A percentile compares a stretch with the other conserved stretches of the same genome.
Conservation (phyloP, 2,888 invertebrate species). For the Plusia festucae region DNA sequence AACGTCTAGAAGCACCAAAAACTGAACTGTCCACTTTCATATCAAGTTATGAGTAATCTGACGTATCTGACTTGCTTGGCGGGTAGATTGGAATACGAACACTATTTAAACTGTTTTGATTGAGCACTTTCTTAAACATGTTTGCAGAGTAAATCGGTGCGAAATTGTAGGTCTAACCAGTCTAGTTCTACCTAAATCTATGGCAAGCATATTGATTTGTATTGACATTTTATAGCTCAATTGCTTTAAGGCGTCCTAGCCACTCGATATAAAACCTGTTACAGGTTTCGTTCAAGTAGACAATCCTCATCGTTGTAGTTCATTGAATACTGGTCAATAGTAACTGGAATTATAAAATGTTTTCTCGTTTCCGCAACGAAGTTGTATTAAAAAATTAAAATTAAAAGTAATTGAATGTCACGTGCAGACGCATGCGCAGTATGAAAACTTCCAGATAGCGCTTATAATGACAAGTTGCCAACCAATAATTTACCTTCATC, state of each 20-base stretch:
- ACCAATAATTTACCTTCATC: constrained; percentile 12
- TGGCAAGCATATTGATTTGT: background rate
- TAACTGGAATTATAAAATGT: constrained; percentile 5
- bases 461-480: constrained; percentile 7
- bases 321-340: constrained; percentile 4
- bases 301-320: background rate
- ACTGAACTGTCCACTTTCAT: constrained; percentile 40
- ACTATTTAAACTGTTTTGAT: constrained; percentile 8
- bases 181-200: background rate
- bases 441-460: constrained; percentile 14
- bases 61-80: constrained; percentile 14
- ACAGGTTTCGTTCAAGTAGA: background rate
- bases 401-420: constrained; percentile 10
- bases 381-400: constrained; percentile 5
- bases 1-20: constrained; percentile 32
- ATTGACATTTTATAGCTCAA: background rate
- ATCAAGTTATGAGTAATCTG: constrained; percentile 38
- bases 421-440: constrained; percentile 8
- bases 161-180: background rate
- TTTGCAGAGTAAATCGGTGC: background rate
- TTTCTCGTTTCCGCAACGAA: constrained; percentile 1
- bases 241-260: background rate
- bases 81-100: constrained; percentile 15
- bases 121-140: constrained; percentile 8
- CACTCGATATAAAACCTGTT: background rate